Percentiles rank a stretch among this genome's conserved stretches.
These are phyloP conservation scores for Lumbricus terrestris DNA, from an alignment of 2,888 invertebrate species.

Conservation along the genomic window DNA sequence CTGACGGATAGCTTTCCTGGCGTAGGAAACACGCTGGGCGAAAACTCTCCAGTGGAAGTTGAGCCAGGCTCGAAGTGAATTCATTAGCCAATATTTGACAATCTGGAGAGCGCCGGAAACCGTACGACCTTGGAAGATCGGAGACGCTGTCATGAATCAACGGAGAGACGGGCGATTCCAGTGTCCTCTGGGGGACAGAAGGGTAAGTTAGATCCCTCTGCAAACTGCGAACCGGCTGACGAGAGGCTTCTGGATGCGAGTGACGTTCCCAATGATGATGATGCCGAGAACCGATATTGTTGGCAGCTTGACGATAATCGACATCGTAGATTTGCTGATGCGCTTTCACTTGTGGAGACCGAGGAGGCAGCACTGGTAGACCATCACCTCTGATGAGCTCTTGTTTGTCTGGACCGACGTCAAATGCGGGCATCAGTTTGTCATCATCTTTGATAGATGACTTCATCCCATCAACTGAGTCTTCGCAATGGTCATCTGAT, in stretches of 20 bases:
- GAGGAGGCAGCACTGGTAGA: background rate
- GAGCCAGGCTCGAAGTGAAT: slow-evolving; percentile 10
- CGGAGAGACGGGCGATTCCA: background rate
- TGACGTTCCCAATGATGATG: slow-evolving; percentile 13
- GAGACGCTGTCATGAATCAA: background rate
- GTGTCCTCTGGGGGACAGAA: background rate
- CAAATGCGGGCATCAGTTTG: background rate
- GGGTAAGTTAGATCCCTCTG: slow-evolving; percentile 3
- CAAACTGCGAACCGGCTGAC: background rate
- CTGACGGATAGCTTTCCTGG: slow-evolving; percentile 6
- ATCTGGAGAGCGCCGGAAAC: background rate
- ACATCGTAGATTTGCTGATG: background rate
- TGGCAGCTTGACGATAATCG: background rate
- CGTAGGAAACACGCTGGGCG: background rate
- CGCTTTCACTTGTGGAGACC: background rate
- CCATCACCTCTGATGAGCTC: background rate
- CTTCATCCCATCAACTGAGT: background rate
- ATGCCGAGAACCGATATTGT: background rate
- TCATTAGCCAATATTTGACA: background rate
- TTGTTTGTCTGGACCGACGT: background rate
- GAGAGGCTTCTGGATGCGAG: background rate
- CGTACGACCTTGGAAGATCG: background rate
- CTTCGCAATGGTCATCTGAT: background rate
- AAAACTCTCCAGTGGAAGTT: background rate
- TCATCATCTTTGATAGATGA: background rate